Evolutionary conservation across 2,113 vertebrate species (phyloP).

Genomic region (Dipodomys merriami): DNA sequence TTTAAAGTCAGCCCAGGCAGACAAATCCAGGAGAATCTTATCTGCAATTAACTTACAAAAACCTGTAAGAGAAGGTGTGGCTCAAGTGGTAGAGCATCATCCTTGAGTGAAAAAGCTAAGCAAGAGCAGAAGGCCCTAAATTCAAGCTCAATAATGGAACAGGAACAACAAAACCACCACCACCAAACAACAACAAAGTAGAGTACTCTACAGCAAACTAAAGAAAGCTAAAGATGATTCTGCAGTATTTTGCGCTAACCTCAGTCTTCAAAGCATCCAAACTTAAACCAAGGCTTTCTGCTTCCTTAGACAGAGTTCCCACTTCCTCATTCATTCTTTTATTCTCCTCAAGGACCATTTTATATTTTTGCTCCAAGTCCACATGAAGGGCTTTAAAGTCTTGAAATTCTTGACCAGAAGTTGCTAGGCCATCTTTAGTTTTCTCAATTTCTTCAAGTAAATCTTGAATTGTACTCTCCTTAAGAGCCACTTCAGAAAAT

Average conservation of each 20-base stretch:
- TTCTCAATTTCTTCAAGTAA: slow-evolving; percentile 79
- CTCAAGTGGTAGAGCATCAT: too few species aligned
- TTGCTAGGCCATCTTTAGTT: slow-evolving; percentile 73
- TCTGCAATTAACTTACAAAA: too few species aligned
- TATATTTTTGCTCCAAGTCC: slow-evolving; percentile 75
- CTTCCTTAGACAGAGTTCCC: slow-evolving; percentile 74
- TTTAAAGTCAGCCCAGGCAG: too few species aligned
- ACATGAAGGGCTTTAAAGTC: slow-evolving; percentile 79
- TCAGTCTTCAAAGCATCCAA: slow-evolving; percentile 77
- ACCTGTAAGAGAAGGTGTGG: too few species aligned
- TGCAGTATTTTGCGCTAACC: slow-evolving; percentile 78
- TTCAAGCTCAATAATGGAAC: too few species aligned
- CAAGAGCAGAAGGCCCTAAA: too few species aligned
- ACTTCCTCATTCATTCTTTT: slow-evolving; percentile 78
- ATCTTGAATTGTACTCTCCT: slow-evolving; percentile 78
- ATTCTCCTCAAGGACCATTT: slow-evolving; percentile 76
- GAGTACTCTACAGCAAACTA: too few species aligned
- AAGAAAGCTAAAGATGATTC: not conserved
- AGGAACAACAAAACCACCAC: too few species aligned
- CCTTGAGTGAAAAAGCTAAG: too few species aligned
- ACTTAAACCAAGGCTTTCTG: slow-evolving; percentile 60
- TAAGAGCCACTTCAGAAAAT: slow-evolving; percentile 77
- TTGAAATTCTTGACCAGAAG: slow-evolving; percentile 70
- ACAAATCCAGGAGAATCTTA: too few species aligned
- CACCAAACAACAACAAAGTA: too few species aligned